A percentile compares a stretch with the other conserved stretches of the same genome.
These are phyloP conservation scores for Pasiphila rectangulata DNA, from an alignment of 2,888 invertebrate genomes.

Conservation along the genomic window DNA sequence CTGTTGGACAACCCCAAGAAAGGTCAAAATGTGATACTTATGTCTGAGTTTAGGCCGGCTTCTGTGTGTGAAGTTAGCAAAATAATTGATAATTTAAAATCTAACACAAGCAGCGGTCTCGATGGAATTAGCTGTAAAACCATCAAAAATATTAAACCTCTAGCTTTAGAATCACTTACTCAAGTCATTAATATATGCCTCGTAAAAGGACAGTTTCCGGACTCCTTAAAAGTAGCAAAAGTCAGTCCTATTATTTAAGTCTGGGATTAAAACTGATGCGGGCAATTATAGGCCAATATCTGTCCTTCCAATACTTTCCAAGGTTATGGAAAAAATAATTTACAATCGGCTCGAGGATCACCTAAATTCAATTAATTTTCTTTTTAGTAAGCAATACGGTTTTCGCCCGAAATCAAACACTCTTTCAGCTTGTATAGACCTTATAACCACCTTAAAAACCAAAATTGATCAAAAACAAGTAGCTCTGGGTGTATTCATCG, in stretches of 20 bases:
- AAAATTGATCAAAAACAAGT: too few species aligned
- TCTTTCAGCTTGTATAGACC: too few species aligned
- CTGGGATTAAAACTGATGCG: not conserved
- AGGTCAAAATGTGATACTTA: not conserved
- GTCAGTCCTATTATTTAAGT: constrained; percentile 1
- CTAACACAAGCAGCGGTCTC: not conserved
- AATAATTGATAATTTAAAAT: not conserved
- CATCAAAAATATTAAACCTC: not conserved
- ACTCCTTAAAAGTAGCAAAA: constrained; percentile 1
- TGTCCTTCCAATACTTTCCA: not conserved
- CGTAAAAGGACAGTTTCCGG: not conserved
- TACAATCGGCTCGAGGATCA: too few species aligned
- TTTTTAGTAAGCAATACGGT: too few species aligned
- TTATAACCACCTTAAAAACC: too few species aligned
- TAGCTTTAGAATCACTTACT: not conserved
- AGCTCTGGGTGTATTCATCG: too few species aligned
- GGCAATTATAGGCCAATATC: not conserved
- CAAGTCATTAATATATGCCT: not conserved
- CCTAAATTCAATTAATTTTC: too few species aligned
- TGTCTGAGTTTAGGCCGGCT: not conserved
- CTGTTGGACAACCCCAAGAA: not conserved
- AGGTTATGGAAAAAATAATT: too few species aligned
- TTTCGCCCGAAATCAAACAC: too few species aligned
- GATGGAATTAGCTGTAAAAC: not conserved
- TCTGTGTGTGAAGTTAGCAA: not conserved